Conservation (phyloP, 2,113 vertebrate species). For the Paramormyrops kingsleyae region DNA sequence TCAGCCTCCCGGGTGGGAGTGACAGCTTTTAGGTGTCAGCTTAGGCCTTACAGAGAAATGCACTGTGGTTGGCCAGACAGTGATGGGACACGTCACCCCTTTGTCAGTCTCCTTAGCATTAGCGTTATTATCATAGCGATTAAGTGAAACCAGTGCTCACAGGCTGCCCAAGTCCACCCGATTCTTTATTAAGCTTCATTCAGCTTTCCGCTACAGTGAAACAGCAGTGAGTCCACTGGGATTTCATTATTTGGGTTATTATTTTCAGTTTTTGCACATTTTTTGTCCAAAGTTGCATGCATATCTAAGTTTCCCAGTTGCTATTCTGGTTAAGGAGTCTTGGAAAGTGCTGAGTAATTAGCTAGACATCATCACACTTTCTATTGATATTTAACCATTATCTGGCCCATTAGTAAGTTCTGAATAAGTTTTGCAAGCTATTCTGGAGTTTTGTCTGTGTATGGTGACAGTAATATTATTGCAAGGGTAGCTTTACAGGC, state of each 20-base stretch:
- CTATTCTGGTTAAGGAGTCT: conserved; percentile 13
- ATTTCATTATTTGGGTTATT: not conserved
- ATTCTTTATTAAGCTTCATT: not conserved
- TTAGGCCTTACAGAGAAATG: not conserved
- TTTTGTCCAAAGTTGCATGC: not conserved
- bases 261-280: not conserved
- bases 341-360: not conserved
- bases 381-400: not conserved
- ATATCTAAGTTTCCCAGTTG: not conserved
- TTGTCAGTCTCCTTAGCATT: conserved; percentile 8
- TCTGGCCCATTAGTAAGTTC: not conserved
- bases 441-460: not conserved
- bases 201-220: not conserved
- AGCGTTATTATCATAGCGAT: conserved; percentile 1
- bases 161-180: not conserved
- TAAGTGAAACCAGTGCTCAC: not conserved
- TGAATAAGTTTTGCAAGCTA: not conserved
- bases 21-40: not conserved
- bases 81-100: not conserved
- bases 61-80: not conserved
- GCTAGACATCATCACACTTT: not conserved
- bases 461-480: not conserved
- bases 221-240: not conserved
- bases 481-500: not conserved
- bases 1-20: no score